phyloP scores from a whole-genome alignment of 2,888 invertebrate species.

The Dryobota labecula region DNA sequence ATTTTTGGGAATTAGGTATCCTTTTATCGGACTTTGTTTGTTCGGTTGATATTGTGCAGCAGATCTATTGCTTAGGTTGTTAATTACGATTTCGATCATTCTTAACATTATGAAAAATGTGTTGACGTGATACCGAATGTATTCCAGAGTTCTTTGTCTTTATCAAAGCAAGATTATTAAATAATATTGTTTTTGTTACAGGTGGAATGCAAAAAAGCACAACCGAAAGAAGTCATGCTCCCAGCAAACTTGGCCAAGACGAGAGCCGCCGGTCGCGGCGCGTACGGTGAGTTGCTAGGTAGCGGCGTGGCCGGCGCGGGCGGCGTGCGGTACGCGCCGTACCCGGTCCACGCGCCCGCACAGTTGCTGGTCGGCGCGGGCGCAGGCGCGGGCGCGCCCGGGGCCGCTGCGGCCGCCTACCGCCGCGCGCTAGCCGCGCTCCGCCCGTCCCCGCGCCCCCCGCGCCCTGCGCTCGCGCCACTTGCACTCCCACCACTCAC shows the following conservation, averaged over 20 bases:
- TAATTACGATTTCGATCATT: neutral
- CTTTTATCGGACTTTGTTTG: slow-evolving; percentile 9
- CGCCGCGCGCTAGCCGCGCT: slow-evolving; percentile 86
- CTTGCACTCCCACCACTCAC: slow-evolving; percentile 85
- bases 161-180: neutral
- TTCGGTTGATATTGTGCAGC: slow-evolving; percentile 5
- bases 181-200: slow-evolving; percentile 85
- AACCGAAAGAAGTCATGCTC: slow-evolving; percentile 99
- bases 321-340: slow-evolving; percentile 92
- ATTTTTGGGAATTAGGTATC: slow-evolving; percentile 29
- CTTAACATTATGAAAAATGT: neutral
- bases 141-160: neutral
- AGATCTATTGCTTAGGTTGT: neutral
- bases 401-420: slow-evolving; percentile 83
- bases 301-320: slow-evolving; percentile 91
- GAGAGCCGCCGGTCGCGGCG: slow-evolving; percentile 98
- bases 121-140: neutral
- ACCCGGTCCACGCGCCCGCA: slow-evolving; percentile 90
- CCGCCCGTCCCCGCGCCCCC: slow-evolving; percentile 83
- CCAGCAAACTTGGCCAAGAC: slow-evolving; percentile 99
- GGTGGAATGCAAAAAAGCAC: slow-evolving; percentile 99
- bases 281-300: slow-evolving; percentile 99
- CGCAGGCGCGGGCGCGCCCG: slow-evolving; percentile 79
- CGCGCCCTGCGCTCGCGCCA: slow-evolving; percentile 82
- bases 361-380: slow-evolving; percentile 85